phyloP scores from a whole-genome alignment of 2,113 vertebrate genomes.

The Myotis davidii region DNA sequence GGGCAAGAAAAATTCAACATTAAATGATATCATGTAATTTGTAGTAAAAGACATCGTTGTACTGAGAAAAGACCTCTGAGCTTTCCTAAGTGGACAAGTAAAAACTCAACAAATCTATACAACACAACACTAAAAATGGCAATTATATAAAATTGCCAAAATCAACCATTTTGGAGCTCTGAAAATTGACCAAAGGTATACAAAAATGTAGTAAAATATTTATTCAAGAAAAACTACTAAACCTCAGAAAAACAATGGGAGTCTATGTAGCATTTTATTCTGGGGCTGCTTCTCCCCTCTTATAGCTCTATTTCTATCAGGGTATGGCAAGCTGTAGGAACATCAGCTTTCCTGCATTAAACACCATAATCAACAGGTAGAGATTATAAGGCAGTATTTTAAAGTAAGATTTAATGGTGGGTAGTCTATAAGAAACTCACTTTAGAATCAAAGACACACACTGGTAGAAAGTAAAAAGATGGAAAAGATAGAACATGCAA shows the following conservation, averaged over 20 bases:
- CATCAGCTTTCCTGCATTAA: not conserved
- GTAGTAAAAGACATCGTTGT: not conserved
- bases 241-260: not conserved
- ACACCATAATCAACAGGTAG: not conserved
- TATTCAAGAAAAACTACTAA: not conserved
- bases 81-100: not conserved
- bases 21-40: not conserved
- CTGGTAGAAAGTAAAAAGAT: not conserved
- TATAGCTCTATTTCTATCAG: not conserved
- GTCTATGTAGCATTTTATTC: not conserved
- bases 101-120: not conserved
- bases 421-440: not conserved
- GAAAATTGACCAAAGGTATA: not conserved
- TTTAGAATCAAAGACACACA: constrained; percentile 10
- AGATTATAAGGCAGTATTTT: not conserved
- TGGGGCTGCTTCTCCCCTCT: not conserved
- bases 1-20: not conserved
- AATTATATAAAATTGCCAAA: not conserved
- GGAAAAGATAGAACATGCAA: not conserved
- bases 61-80: not conserved
- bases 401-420: not conserved
- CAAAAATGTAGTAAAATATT: not conserved
- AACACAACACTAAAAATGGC: not conserved
- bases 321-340: not conserved
- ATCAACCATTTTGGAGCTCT: not conserved